Evolutionary conservation across 2,888 invertebrate species (phyloP), one percentile per base, ranked within the genome.

Genomic region (Apamea anceps): DNA sequence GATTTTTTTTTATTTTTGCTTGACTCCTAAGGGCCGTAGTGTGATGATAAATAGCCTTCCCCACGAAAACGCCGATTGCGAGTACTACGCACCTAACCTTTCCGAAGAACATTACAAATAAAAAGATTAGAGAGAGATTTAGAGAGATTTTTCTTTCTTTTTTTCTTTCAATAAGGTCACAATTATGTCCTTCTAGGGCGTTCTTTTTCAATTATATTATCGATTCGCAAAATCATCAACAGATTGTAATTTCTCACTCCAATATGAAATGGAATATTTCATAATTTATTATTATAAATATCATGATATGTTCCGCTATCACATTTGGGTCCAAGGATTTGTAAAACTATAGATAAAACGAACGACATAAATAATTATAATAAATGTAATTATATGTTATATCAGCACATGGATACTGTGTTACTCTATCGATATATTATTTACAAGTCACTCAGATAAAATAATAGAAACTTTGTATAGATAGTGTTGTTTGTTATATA

Each of bases 271-370:
- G 77, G 73, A 85, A 84, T 73, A 84, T 84, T 85, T 77, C 54
- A n/a, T 62, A 60, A 79, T 37, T 37, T 37, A 51, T 32, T 60
- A 60, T 18, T 18, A 28, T 63, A 37, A 62, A 45, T 54, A 72
- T 57, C 2, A 37, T 8, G 10, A 48, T 72, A 81, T 71, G 37
- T 82, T 62, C 45, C 32, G 67, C 74, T 86, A 84, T 85, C 86
- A 72, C 15, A 74, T 83, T 71, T 67, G 66, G 75, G 77, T 63
- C 75, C 84, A 86, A 83, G 86, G 86, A 84, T 68, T 73, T 74
- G 60, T 76, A 67, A 86, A 72, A 85, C 82, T 60, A 63, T 32
- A 45, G 86, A 83, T 85, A 85, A 86, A 80, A 21, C 75, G 65
- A 42, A 51, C 74, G 57, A 81, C 57, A 63, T 37, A 13, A 63